phyloP scores from a whole-genome alignment of 2,888 invertebrate genomes.

The Latrodectus elegans region DNA sequence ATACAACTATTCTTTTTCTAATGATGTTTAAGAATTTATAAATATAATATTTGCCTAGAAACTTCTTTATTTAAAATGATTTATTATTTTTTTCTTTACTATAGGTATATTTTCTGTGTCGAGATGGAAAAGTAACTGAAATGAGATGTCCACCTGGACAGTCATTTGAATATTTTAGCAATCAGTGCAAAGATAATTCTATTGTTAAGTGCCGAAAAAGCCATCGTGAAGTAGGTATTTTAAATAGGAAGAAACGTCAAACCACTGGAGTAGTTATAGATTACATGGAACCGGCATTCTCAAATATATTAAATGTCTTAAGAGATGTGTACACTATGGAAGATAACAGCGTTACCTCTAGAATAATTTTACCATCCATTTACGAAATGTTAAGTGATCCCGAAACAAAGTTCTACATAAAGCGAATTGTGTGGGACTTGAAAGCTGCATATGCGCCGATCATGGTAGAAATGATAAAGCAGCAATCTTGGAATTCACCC shows the following conservation, averaged over 20 bases:
- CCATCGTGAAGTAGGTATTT: not conserved
- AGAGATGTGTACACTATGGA: not conserved
- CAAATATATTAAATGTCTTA: not conserved
- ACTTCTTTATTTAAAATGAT: too few species aligned
- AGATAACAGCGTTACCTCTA: conserved; percentile 1
- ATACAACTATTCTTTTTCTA: too few species aligned
- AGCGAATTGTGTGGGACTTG: conserved; percentile 12
- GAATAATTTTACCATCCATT: conserved; percentile 20
- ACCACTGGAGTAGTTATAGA: conserved; percentile 7
- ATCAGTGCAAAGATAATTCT: conserved; percentile 20
- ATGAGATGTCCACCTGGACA: conserved; percentile 37
- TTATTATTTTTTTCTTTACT: not conserved
- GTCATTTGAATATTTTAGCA: conserved; percentile 28
- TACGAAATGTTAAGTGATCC: conserved; percentile 26
- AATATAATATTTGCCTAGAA: too few species aligned
- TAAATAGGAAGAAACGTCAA: not conserved
- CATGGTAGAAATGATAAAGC: conserved; percentile 7
- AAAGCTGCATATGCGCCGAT: conserved; percentile 31
- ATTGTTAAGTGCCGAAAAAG: not conserved
- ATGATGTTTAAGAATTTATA: too few species aligned
- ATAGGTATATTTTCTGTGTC: conserved; percentile 47
- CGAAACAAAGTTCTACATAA: conserved; percentile 20
- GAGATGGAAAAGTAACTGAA: conserved; percentile 17
- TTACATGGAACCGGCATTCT: conserved; percentile 1
- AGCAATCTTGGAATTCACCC: conserved; percentile 6